Evolutionary conservation across 2,113 vertebrate genomes (phyloP).

Genomic region (Hippocampus abdominalis): DNA sequence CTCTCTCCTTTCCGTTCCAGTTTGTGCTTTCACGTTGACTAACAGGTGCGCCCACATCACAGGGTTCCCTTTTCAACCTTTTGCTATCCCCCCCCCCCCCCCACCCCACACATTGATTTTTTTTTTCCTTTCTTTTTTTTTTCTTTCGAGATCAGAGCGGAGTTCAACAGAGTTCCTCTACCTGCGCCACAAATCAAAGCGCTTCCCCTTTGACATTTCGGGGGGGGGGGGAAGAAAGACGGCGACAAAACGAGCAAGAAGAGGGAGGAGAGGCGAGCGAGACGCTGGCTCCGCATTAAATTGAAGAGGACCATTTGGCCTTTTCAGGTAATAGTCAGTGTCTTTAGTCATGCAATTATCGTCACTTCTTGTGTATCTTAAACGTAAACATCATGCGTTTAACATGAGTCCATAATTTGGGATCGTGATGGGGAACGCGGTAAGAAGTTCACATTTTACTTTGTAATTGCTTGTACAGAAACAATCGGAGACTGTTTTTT

Average conservation of each 20-base stretch:
- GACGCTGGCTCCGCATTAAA: conserved; percentile 39
- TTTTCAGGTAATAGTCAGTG: conserved; percentile 42
- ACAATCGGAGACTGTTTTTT: neutral
- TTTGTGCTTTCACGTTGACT: neutral
- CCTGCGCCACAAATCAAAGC: conserved; percentile 57
- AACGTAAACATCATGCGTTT: no score
- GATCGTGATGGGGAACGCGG: neutral
- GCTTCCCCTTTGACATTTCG: conserved; percentile 66
- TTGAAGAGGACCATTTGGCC: conserved; percentile 47
- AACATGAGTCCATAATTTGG: neutral
- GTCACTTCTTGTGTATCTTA: conserved; percentile 17
- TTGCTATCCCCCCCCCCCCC: conserved; percentile 38
- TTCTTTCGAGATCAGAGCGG: conserved; percentile 56
- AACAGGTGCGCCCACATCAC: neutral
- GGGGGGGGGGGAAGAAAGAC: conserved; percentile 23
- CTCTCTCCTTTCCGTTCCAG: neutral
- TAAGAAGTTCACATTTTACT: neutral
- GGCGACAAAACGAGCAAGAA: conserved; percentile 26
- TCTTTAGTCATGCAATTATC: conserved; percentile 37
- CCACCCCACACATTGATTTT: conserved; percentile 6
- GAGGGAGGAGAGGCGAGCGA: conserved; percentile 14
- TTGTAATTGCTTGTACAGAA: neutral
- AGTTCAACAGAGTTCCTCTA: conserved; percentile 48
- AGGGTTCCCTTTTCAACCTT: conserved; percentile 36
- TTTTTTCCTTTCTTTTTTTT: conserved; percentile 12